These are phyloP conservation scores for Meriones psammophilus DNA, from an alignment of 2,797 vertebrate species.

Conservation along the genomic window DNA sequence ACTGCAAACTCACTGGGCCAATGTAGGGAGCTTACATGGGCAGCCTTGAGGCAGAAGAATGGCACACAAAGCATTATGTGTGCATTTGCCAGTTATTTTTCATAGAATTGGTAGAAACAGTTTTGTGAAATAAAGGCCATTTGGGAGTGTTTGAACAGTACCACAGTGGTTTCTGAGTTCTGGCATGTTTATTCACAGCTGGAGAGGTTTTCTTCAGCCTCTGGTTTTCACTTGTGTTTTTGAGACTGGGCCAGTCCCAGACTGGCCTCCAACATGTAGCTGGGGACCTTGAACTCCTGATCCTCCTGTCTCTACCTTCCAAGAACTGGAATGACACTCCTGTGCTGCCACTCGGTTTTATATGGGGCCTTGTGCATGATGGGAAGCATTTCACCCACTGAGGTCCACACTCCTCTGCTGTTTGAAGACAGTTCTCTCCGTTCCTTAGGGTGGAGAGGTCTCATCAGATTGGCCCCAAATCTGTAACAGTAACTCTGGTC, in stretches of 20 bases:
- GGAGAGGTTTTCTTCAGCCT: not conserved
- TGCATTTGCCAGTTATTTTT: constrained; percentile 12
- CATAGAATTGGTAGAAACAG: not conserved
- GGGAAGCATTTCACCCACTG: not conserved
- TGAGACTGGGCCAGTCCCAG: not conserved
- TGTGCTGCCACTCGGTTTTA: not conserved
- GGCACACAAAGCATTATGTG: not conserved
- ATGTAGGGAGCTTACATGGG: not conserved
- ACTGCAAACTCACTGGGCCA: not conserved
- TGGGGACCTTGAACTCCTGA: not conserved
- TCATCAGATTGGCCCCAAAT: not conserved
- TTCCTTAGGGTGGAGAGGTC: not conserved
- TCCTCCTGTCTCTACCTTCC: not conserved
- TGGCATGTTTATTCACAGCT: not conserved
- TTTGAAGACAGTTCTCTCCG: not conserved
- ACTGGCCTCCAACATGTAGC: not conserved
- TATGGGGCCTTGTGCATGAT: not conserved
- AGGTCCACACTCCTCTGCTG: not conserved
- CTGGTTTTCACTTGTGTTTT: not conserved
- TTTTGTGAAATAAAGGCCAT: constrained; percentile 47
- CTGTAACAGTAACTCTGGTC: not conserved
- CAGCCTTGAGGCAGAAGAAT: not conserved
- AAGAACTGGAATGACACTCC: not conserved
- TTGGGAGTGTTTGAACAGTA: not conserved
- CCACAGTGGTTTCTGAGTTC: not conserved